phyloP scores from a whole-genome alignment of 2,797 vertebrate genomes.

The Tinamus major region DNA sequence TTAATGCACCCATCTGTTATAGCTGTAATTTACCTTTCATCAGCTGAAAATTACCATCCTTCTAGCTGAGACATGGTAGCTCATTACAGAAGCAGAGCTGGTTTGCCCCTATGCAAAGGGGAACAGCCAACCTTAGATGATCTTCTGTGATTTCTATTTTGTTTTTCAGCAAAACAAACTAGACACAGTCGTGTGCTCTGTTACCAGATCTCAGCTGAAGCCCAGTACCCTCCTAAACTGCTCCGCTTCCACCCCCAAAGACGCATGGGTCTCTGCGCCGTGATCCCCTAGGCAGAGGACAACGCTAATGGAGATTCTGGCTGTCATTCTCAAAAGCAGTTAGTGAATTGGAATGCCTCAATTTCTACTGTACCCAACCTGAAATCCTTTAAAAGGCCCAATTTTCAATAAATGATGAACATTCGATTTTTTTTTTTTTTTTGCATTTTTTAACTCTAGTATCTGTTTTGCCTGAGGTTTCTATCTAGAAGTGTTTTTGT shows the following conservation, averaged over 20 bases:
- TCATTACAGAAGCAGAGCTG: neutral
- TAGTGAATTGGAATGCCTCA: constrained; percentile 35
- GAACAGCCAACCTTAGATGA: constrained; percentile 43
- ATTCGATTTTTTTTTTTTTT: neutral
- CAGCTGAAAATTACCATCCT: constrained; percentile 39
- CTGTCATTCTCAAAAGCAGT: constrained; percentile 51
- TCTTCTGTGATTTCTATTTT: constrained; percentile 47
- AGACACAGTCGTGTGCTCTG: neutral
- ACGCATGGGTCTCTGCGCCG: constrained; percentile 26
- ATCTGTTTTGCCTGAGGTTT: neutral
- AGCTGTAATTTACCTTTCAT: constrained; percentile 36
- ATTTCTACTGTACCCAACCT: neutral
- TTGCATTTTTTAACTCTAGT: neutral
- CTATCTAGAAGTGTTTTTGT: constrained; percentile 15
- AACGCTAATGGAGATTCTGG: constrained; percentile 21
- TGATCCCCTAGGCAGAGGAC: constrained; percentile 41
- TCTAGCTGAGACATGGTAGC: neutral
- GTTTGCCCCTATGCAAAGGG: constrained; percentile 21
- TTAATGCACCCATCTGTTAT: constrained; percentile 19
- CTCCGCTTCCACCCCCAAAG: constrained; percentile 51
- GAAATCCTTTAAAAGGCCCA: constrained; percentile 13
- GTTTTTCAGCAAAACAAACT: constrained; percentile 33
- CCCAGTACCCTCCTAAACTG: constrained; percentile 23
- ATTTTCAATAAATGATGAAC: constrained; percentile 23
- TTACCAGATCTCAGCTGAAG: constrained; percentile 14